Evolutionary conservation across 2,113 vertebrate species (phyloP).

Genomic region (Tretioscincus oriximinensis): DNA sequence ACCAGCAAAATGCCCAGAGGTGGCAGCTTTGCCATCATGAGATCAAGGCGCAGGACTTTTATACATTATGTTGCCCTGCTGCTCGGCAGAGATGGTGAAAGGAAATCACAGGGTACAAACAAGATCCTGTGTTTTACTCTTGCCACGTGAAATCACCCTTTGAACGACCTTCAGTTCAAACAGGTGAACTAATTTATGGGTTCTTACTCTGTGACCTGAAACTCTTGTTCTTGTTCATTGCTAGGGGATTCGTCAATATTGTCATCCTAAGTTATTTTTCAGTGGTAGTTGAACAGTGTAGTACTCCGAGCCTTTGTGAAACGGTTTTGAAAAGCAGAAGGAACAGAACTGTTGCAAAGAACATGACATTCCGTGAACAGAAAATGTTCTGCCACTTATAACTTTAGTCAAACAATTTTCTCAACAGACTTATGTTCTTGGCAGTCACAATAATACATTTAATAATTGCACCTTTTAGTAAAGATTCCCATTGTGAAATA

Average conservation of each 20-base stretch:
- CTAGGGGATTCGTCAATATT: not conserved
- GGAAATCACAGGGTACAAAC: too few relatives aligned
- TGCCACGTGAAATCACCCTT: too few relatives aligned
- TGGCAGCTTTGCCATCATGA: too few relatives aligned
- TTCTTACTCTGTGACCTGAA: slow-evolving; percentile 15
- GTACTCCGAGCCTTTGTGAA: not conserved
- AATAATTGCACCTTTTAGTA: not conserved
- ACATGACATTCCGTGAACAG: not conserved
- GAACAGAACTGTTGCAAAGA: not conserved
- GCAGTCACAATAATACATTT: not conserved
- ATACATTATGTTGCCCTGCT: too few relatives aligned
- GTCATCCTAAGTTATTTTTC: not conserved
- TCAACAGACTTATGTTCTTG: not conserved
- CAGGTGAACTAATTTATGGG: slow-evolving; percentile 16
- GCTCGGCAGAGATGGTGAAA: too few relatives aligned
- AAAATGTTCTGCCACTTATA: not conserved
- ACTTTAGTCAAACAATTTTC: not conserved
- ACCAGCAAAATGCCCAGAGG: too few relatives aligned
- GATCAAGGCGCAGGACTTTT: too few relatives aligned
- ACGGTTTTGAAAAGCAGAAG: not conserved
- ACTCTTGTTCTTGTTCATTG: not conserved
- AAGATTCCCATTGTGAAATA: not conserved
- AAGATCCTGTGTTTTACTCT: too few relatives aligned
- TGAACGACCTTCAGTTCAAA: not conserved
- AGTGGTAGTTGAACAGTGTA: not conserved